These are phyloP conservation scores for Passer domesticus DNA, from an alignment of 2,113 vertebrate genomes.

Conservation along the genomic window DNA sequence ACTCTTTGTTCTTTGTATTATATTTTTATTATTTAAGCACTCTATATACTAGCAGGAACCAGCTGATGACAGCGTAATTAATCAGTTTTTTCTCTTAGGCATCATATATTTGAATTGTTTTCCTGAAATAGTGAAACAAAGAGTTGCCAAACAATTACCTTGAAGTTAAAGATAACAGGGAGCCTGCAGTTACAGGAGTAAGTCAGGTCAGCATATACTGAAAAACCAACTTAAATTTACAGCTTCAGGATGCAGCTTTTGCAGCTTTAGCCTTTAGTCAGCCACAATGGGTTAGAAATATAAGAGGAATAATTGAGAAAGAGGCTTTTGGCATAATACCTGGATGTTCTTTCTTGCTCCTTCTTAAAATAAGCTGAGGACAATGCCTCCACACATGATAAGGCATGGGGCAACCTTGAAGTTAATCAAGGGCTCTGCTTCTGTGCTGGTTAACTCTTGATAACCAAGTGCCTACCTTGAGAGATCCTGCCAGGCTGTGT, in stretches of 20 bases:
- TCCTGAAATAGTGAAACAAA: background rate
- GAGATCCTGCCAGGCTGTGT: background rate
- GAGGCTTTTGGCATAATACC: slow-evolving; percentile 48
- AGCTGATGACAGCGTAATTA: slow-evolving; percentile 31
- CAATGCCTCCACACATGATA: slow-evolving; percentile 20
- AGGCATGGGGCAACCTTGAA: background rate
- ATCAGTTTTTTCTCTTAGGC: background rate
- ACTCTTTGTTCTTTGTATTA: slow-evolving; percentile 11
- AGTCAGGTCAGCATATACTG: slow-evolving; percentile 22
- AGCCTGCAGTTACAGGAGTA: background rate
- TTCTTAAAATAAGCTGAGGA: slow-evolving; percentile 41
- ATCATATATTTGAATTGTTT: background rate
- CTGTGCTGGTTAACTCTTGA: slow-evolving; percentile 42
- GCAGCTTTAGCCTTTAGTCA: slow-evolving; percentile 28
- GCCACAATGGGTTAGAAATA: slow-evolving; percentile 23
- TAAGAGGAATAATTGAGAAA: slow-evolving; percentile 37
- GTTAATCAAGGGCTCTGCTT: slow-evolving; percentile 4
- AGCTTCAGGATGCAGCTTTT: slow-evolving; percentile 11
- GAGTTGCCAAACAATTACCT: slow-evolving; percentile 10
- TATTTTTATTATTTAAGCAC: slow-evolving; percentile 1
- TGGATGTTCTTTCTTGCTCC: slow-evolving; percentile 38
- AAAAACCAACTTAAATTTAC: slow-evolving; percentile 30
- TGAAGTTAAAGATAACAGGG: slow-evolving; percentile 22
- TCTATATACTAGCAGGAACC: background rate
- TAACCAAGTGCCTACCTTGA: background rate